phyloP scores from a whole-genome alignment of 1,140 invertebrate species.

The Penaeus vannamei region DNA sequence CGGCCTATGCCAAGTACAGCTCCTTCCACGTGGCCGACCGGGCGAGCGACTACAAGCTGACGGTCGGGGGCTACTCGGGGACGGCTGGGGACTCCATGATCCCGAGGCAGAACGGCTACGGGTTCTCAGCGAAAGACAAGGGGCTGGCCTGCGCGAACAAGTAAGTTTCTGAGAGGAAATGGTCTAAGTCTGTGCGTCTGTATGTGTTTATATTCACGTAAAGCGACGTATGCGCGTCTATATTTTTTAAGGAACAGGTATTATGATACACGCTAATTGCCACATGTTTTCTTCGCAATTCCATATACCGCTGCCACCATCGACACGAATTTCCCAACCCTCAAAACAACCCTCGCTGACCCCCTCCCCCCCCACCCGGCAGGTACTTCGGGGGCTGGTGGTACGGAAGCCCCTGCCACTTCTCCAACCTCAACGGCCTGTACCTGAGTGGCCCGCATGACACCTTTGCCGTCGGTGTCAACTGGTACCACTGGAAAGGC shows the following conservation, averaged over 20 bases:
- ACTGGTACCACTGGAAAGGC: conserved; percentile 68
- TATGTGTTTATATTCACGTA: too few relatives aligned
- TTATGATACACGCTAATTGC: too few relatives aligned
- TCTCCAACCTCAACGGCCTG: conserved; percentile 71
- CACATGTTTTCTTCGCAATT: too few relatives aligned
- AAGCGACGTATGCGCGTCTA: too few relatives aligned
- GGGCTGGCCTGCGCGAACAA: too few relatives aligned
- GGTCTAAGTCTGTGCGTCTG: too few relatives aligned
- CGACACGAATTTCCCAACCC: background rate
- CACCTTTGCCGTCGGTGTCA: conserved; percentile 68
- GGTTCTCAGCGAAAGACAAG: conserved; percentile 49
- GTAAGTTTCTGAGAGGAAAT: too few relatives aligned
- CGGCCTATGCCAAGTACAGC: conserved; percentile 66
- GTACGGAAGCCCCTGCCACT: conserved; percentile 69
- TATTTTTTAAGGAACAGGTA: too few relatives aligned
- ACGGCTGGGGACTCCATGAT: conserved; percentile 59
- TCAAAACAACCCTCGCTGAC: background rate
- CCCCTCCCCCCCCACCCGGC: background rate
- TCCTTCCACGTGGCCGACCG: conserved; percentile 61
- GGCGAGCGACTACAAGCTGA: conserved; percentile 54
- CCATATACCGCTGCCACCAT: too few relatives aligned
- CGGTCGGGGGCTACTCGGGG: conserved; percentile 64
- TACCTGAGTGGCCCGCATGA: conserved; percentile 64
- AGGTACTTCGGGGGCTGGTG: conserved; percentile 71
- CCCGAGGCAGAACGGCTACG: conserved; percentile 64